These are phyloP conservation scores for Leptarthrus brevirostris DNA, from an alignment of 2,888 invertebrate genomes.

Conservation along the genomic window DNA sequence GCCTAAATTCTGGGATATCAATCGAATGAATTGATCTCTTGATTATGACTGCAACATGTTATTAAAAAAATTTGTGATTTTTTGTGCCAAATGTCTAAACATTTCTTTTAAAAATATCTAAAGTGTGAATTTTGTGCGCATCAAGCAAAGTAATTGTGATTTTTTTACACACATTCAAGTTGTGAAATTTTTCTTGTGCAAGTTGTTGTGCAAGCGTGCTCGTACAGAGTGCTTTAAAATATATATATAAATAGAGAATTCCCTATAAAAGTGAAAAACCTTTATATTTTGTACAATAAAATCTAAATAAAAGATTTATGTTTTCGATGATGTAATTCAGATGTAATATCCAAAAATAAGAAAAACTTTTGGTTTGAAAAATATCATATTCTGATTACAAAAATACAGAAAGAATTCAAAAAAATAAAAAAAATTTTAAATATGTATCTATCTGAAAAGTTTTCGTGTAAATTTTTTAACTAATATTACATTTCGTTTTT, in stretches of 20 bases:
- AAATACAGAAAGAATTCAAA: too few species aligned
- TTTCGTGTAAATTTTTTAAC: too few species aligned
- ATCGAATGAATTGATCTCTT: too few species aligned
- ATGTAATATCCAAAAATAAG: background rate
- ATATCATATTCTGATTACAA: too few species aligned
- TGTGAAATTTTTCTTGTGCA: slow-evolving; percentile 25
- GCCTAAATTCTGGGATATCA: too few species aligned
- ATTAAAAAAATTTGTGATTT: too few species aligned
- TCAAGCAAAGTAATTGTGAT: slow-evolving; percentile 22
- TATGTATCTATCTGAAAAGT: too few species aligned
- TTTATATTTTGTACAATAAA: background rate
- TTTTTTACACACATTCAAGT: slow-evolving; percentile 12
- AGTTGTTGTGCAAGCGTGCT: slow-evolving; percentile 34
- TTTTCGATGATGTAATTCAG: background rate
- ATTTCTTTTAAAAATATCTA: too few species aligned
- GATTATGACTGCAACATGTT: too few species aligned
- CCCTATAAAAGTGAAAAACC: background rate
- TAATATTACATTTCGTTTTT: too few species aligned
- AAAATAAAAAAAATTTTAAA: too few species aligned
- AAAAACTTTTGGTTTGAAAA: too few species aligned
- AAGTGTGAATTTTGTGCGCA: slow-evolving; percentile 20
- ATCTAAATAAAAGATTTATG: background rate
- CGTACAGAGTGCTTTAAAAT: background rate
- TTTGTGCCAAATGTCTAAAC: slow-evolving; percentile 27
- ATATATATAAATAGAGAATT: background rate